phyloP scores from a whole-genome alignment of 2,797 vertebrate species.

The Orestias chungarensis region DNA sequence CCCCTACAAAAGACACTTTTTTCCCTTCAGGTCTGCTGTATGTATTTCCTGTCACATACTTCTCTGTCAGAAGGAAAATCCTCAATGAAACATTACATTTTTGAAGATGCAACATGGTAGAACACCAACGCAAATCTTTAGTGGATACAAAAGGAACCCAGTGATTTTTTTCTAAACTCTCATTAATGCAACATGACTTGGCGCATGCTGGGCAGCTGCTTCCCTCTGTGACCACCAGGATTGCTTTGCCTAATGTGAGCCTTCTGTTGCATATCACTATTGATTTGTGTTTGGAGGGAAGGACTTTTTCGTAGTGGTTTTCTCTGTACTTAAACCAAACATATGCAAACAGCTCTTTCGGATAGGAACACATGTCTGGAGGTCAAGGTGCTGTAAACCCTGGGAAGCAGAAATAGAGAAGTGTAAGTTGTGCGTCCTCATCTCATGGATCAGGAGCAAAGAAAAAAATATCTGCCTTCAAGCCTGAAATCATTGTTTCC shows the following conservation, averaged over 20 bases:
- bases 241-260: conserved; percentile 42
- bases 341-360: conserved; percentile 29
- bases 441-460: conserved; percentile 48
- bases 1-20: conserved; percentile 1
- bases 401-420: conserved; percentile 42
- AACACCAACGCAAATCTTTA: conserved; percentile 22
- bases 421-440: conserved; percentile 57
- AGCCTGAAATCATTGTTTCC: conserved; percentile 39
- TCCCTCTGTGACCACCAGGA: conserved; percentile 34
- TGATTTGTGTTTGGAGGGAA: conserved; percentile 48
- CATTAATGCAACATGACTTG: conserved; percentile 57
- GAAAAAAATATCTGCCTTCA: conserved; percentile 43
- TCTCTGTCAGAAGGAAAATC: background rate
- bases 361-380: conserved; percentile 55
- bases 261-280: conserved; percentile 52
- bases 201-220: conserved; percentile 42
- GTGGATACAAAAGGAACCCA: conserved; percentile 22
- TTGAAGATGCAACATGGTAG: conserved; percentile 34
- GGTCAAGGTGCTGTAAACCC: conserved; percentile 60
- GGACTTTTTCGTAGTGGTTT: conserved; percentile 41
- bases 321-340: conserved; percentile 20
- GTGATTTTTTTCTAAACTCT: conserved; percentile 47
- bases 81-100: conserved; percentile 44
- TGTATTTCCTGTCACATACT: conserved; percentile 13
- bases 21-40: background rate